Percentiles rank a stretch among this genome's conserved stretches.
These are phyloP conservation scores for Suillia variegata DNA, from an alignment of 2,888 invertebrate species.

Conservation along the genomic window DNA sequence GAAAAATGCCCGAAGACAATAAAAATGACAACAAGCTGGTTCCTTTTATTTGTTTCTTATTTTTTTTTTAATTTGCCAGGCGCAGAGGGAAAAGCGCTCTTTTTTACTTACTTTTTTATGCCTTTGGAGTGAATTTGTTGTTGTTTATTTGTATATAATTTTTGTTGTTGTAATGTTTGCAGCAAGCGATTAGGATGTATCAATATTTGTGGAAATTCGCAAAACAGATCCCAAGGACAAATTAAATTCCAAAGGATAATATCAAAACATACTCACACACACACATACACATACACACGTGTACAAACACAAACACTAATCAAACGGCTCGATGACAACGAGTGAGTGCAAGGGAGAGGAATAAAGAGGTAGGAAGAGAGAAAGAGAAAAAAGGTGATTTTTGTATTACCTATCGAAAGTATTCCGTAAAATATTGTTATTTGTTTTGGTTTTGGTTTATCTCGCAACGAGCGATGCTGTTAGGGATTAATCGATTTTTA, in stretches of 20 bases:
- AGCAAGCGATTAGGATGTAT: constrained; percentile 49
- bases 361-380: no score
- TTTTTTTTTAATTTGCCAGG: neutral
- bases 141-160: neutral
- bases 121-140: no score
- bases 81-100: neutral
- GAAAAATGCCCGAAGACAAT: no score
- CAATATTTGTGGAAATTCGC: constrained; percentile 53
- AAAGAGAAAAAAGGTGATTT: constrained; percentile 1
- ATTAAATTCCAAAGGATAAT: constrained; percentile 46
- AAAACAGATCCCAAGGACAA: constrained; percentile 40
- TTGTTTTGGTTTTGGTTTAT: neutral
- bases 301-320: neutral
- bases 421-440: neutral
- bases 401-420: neutral
- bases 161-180: neutral
- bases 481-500: constrained; percentile 18
- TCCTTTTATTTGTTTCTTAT: no score
- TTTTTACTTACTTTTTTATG: neutral
- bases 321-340: neutral
- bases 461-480: neutral
- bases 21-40: neutral
- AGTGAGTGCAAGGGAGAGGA: neutral
- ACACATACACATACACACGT: constrained; percentile 13
- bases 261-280: constrained; percentile 8